Base-by-base conservation (phyloP, 2,888 invertebrate genomes). In the Tinea pellionella region DNA sequence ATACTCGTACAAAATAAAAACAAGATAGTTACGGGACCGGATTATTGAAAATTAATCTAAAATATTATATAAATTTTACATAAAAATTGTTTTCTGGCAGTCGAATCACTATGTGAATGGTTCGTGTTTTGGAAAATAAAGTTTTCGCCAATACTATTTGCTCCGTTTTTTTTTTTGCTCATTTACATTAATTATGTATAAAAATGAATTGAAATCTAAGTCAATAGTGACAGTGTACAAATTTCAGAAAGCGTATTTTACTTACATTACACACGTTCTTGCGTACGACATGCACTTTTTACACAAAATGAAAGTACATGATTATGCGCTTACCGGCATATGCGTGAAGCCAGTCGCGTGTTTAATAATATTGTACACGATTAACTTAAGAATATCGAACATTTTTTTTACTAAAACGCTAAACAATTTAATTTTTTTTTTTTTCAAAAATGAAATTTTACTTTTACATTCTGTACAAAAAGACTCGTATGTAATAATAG, bases 391-490 rank as follows among this genome's bases (percentile, higher is more conserved):
- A 61, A 63, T 64, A 63, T 63, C 63, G 62, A 62, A 60, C 60
- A 64, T 65, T 67, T 69, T 66, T n/a, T 72, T 69, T 67, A 65
- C 69, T 67, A 72, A 72, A 69, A 69, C 65, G 61, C 4, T 24
- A 12, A 11, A 24, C 53, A 53, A 53, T 53, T 53, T 53, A 53
- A 24, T 12, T 53, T 53, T n/a, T n/a, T n/a, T n/a, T n/a, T n/a
- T n/a, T n/a, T n/a, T 47, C 3, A 9, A 18, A 47, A 47, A 47
- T 16, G 47, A 2, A 16, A 47, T 15, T 37, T 24, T 3, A 2
- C 24, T 24, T 24, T 6, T 24, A 6, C 6, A 24, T 24, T 24
- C 6, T 24, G 24, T 24, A 24, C 6, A 24, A 24, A 3, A 24
- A 3, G 24, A 24, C 2, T 6, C 24, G 24, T 24, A 24, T 24